phyloP scores from a whole-genome alignment of 2,113 vertebrate species.

The Sinocyclocheilus anshuiensis region DNA sequence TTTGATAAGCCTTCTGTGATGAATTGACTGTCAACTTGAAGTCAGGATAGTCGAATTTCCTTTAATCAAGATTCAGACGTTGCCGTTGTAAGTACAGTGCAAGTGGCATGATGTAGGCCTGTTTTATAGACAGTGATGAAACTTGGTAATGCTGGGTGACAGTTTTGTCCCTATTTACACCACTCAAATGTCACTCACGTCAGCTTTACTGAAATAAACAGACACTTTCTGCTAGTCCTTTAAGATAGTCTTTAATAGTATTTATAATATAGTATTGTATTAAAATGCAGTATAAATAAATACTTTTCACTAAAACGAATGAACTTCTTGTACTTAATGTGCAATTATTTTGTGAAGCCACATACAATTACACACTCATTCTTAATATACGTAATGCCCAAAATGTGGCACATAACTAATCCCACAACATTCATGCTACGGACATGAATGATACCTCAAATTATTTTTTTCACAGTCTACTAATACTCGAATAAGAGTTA shows the following conservation, averaged over 20 bases:
- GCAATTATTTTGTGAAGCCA: not conserved
- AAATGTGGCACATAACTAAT: not conserved
- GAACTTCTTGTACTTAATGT: not conserved
- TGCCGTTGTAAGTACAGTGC: not conserved
- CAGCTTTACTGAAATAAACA: not conserved
- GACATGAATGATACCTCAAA: no score
- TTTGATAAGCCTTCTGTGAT: constrained; percentile 46
- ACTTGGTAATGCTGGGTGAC: not conserved
- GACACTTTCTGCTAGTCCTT: not conserved
- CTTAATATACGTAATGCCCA: not conserved
- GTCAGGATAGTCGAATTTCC: constrained; percentile 16
- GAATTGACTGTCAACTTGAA: constrained; percentile 25
- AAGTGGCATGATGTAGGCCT: constrained; percentile 1
- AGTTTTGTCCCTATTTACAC: not conserved
- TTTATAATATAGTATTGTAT: not conserved
- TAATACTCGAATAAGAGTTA: no score
- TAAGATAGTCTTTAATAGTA: not conserved
- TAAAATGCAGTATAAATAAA: not conserved
- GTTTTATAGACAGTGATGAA: not conserved
- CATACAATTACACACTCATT: not conserved
- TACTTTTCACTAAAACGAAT: not conserved
- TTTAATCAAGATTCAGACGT: not conserved
- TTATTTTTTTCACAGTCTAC: no score
- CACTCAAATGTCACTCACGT: not conserved
- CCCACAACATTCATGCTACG: not conserved